Base-by-base conservation (phyloP, 2,113 vertebrate species). In the Syngnathus floridae region DNA sequence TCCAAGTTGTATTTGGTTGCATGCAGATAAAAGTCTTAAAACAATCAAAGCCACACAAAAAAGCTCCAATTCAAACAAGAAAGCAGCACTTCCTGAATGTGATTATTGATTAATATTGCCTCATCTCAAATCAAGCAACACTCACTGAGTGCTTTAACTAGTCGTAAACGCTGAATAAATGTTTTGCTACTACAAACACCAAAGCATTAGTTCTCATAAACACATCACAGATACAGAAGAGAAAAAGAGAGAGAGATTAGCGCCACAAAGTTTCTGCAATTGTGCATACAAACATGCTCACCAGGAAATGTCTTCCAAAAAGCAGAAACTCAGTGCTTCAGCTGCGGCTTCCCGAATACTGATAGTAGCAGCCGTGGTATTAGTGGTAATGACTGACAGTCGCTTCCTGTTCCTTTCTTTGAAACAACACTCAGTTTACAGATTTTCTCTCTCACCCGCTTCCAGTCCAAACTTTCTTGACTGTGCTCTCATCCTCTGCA, bases 331-430 rank as follows among this genome's bases (percentile, higher is more conserved):
- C 46, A 5, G 36, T 46, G n/a, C 19, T 55, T 37, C 35, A 66
- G 64, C 38, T 37, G 37, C 10, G 60, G 26, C 9, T 60, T 60
- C n/a, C 58, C 19, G 9, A 43, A 54, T 19, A 46, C 21, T 8
- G 49, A 52, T 31, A 31, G 52, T 26, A 21, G 46, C 36, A 48
- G 69, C 0, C 7, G 60, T 21, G 48, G 51, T 54, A 26, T n/a
- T 37, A 69, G 35, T 26, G 48, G 62, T 56, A 4, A 64, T 57
- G 62, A 59, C 57, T 72, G 63, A 45, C 74, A 74, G 76, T 64
- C 49, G 78, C 73, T 87, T 86, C 80, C 84, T 87, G 81, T 73
- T 85, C 82, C 71, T 71, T 11, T 71, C 66, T 78, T 64, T 65
- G 35, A 65, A 75, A 68, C 52, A 57, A 73, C 65, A 62, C 67